Evolutionary conservation across 2,888 invertebrate genomes (phyloP).

Genomic region (Amaurobius ferox): DNA sequence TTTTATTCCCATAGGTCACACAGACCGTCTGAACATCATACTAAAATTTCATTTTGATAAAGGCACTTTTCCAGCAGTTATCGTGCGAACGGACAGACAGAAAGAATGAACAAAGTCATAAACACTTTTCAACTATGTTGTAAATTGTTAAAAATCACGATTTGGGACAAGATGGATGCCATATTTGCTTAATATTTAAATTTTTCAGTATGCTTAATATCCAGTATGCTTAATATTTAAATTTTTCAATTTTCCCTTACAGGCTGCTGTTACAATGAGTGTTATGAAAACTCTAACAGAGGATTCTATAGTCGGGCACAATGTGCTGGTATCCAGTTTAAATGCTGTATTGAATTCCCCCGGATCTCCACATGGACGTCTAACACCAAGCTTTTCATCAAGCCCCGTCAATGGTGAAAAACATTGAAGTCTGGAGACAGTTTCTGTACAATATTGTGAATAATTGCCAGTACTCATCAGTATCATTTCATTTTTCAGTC

Average conservation of each 20-base stretch:
- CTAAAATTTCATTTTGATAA: too few relatives aligned
- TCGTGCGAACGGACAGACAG: too few relatives aligned
- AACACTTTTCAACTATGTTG: too few relatives aligned
- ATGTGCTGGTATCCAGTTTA: conserved; percentile 70
- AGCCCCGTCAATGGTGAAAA: conserved; percentile 35
- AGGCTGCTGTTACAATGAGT: conserved; percentile 73
- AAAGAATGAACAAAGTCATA: too few relatives aligned
- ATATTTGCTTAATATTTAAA: too few relatives aligned
- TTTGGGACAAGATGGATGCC: too few relatives aligned
- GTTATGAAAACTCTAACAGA: conserved; percentile 72
- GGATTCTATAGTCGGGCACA: conserved; percentile 72
- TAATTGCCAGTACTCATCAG: conserved; percentile 31
- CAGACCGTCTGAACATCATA: too few relatives aligned
- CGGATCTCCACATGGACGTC: conserved; percentile 46
- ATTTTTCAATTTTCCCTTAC: background rate
- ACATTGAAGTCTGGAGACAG: background rate
- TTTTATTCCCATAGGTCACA: too few relatives aligned
- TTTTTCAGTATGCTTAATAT: too few relatives aligned
- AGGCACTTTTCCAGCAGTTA: too few relatives aligned
- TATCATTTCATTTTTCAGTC: conserved; percentile 31
- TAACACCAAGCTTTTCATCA: conserved; percentile 51
- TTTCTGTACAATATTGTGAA: background rate
- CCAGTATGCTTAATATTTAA: too few relatives aligned
- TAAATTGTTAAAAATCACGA: too few relatives aligned
- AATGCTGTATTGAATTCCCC: conserved; percentile 73